Base-by-base conservation (phyloP, 2,888 invertebrate genomes). In the Acleris literana region DNA sequence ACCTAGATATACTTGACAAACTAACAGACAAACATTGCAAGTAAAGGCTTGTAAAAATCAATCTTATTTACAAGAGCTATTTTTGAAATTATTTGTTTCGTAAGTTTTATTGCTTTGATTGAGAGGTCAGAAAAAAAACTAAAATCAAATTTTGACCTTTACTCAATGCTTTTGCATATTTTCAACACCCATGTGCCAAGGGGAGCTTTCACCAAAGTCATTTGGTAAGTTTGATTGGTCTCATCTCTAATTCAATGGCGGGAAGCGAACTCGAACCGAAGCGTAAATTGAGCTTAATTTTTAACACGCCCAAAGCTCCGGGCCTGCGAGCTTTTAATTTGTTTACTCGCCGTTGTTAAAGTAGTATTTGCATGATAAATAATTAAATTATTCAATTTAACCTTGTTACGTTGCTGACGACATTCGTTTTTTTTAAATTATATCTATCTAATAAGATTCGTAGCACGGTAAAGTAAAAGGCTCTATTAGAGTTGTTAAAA, bases 171-270 rank as follows among this genome's bases (percentile, higher is more conserved):
- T 64, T 55, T 55, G 29, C 18, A 51, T 60, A 54, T 59, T 64
- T 43, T 59, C 22, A 18, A 4, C 48, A 54, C 39, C 22, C 20
- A 39, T 13, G 39, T 39, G 54, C 54, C 59, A 4, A n/a, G 64
- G 51, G 60, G 29, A 49, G 16, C 43, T 51, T 44, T 22, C 6
- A 22, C 48, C 56, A 46, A 65, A 44, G 55, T 60, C 56, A 61
- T 65, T 65, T 55, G 43, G 59, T 65, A 65, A 65, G 65, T 65
- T 65, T 65, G 65, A 65, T 65, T 65, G 65, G 65, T 44, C 55
- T 56, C 51, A 56, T 65, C 43, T 29, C 25, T 61, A 65, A 65
- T 65, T 56, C 65, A 65, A 33, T 4, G 56, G 55, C 52, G 65
- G 61, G 65, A 56, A 61, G 56, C 52, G 55, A 54, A 48, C 64